Base-by-base conservation (phyloP, 92 coral and sea anemone species). In the Muricea muricata region DNA sequence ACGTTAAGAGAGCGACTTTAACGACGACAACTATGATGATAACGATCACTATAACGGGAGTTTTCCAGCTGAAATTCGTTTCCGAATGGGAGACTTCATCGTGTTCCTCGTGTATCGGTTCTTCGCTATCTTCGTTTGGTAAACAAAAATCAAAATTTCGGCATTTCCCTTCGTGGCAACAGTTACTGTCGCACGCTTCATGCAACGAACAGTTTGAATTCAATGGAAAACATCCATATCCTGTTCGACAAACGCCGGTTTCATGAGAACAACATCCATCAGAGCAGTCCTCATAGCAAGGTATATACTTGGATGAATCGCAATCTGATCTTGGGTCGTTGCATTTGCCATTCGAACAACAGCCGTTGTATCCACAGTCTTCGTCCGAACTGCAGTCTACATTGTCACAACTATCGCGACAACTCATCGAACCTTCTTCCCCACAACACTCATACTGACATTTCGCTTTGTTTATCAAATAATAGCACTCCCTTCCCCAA, bases 331-430 rank as follows among this genome's bases (percentile, higher is more conserved):
- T 37, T 37, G 42, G 42, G 42, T 37, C 42, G 23, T 54, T 54
- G n/a, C 61, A 54, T 25, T 54, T 54, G 23, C 61, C 61, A 54
- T 54, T 54, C 24, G 6, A 54, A 54, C 61, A 54, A 54, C 61
- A 54, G 7, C 61, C 61, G 6, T 7, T 6, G 20, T 23, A 6
- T 54, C 61, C 61, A 54, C 61, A 54, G 61, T 54, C 61, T 23
- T 54, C 61, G 25, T 54, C 61, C 61, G 61, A 54, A 23, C 61
- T 54, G 61, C 61, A 54, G 20, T 54, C 61, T 25, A 54, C 61
- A 14, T 54, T 54, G n/a, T 54, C 61, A 54, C 61, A 54, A 25
- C 61, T 54, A 17, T 54, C 61, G 1, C 15, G 13, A 54, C 61
- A 54, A 14, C 25, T n/a, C n/a, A 54, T 0, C 25, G 61, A 54